Evolutionary conservation across 1,140 invertebrate genomes (phyloP).

Genomic region (Bombus balteatus): DNA sequence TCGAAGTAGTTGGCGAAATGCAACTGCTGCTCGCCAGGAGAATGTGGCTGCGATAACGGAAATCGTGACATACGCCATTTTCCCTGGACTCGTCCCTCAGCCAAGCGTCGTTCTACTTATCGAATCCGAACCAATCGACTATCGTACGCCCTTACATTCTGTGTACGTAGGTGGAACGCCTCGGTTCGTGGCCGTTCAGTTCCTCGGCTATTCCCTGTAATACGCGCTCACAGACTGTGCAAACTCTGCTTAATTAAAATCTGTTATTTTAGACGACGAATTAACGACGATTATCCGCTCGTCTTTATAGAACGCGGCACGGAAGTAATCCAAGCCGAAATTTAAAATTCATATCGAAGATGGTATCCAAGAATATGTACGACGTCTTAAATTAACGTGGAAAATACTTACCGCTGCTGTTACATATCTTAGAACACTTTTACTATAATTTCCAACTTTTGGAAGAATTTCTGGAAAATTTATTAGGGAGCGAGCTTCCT

Average conservation of each 20-base stretch:
- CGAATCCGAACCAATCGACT: conserved; percentile 47
- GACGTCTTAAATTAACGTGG: no score
- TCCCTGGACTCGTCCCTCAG: conserved; percentile 22
- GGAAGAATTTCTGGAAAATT: no score
- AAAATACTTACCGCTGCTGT: no score
- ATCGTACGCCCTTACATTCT: conserved; percentile 8
- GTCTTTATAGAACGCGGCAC: not conserved
- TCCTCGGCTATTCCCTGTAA: conserved; percentile 1
- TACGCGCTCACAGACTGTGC: not conserved
- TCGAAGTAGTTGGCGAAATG: conserved; percentile 60
- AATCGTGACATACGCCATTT: conserved; percentile 61
- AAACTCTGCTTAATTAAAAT: conserved; percentile 43
- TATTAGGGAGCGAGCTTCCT: no score
- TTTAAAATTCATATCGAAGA: not conserved
- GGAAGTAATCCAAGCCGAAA: no score
- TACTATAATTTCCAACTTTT: no score
- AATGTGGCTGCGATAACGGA: conserved; percentile 59
- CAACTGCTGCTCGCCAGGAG: conserved; percentile 35
- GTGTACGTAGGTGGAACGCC: conserved; percentile 14
- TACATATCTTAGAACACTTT: no score
- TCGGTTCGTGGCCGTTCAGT: not conserved
- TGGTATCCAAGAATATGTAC: no score
- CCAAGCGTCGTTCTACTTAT: conserved; percentile 47
- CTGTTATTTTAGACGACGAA: conserved; percentile 16
- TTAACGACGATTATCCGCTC: not conserved